A percentile compares a stretch with the other conserved stretches of the same genome.
Conservation (phyloP, 1,140 invertebrate genomes). For the Heliothis subflexa region DNA sequence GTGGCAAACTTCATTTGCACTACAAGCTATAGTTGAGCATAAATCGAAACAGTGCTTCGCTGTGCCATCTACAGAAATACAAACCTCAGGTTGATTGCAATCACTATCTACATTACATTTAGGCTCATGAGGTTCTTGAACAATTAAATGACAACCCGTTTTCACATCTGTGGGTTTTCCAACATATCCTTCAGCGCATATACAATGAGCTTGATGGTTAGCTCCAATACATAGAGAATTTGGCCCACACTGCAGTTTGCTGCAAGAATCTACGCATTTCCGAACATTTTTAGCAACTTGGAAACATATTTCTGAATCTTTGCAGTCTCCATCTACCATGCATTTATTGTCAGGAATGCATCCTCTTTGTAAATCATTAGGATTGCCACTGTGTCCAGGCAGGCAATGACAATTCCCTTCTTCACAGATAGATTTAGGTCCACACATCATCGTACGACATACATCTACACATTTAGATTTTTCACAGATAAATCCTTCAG, state of each 20-base stretch:
- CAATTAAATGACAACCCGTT: slow-evolving; percentile 91
- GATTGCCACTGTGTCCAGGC: slow-evolving; percentile 92
- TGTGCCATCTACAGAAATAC: slow-evolving; percentile 87
- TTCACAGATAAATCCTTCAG: slow-evolving; percentile 91
- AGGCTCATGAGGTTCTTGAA: slow-evolving; percentile 84
- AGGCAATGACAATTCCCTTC: slow-evolving; percentile 93
- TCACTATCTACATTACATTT: slow-evolving; percentile 91
- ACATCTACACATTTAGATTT: slow-evolving; percentile 90
- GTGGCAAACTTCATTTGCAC: slow-evolving; percentile 92
- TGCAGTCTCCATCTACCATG: slow-evolving; percentile 92
- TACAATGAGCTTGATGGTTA: slow-evolving; percentile 93
- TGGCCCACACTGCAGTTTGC: slow-evolving; percentile 95
- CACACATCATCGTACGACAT: slow-evolving; percentile 91
- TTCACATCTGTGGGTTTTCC: slow-evolving; percentile 93
- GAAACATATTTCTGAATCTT: slow-evolving; percentile 94
- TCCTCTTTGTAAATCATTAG: slow-evolving; percentile 89
- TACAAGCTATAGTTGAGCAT: slow-evolving; percentile 92
- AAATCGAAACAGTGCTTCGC: slow-evolving; percentile 91
- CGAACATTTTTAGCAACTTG: slow-evolving; percentile 91
- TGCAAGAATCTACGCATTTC: slow-evolving; percentile 95
- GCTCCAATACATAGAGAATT: slow-evolving; percentile 94
- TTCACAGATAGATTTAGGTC: slow-evolving; percentile 93
- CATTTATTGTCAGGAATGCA: slow-evolving; percentile 91
- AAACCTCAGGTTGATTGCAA: slow-evolving; percentile 89
- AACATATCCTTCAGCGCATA: slow-evolving; percentile 92